Evolutionary conservation across 1,140 invertebrate genomes (phyloP).

Genomic region (Rhagoletis pomonella): DNA sequence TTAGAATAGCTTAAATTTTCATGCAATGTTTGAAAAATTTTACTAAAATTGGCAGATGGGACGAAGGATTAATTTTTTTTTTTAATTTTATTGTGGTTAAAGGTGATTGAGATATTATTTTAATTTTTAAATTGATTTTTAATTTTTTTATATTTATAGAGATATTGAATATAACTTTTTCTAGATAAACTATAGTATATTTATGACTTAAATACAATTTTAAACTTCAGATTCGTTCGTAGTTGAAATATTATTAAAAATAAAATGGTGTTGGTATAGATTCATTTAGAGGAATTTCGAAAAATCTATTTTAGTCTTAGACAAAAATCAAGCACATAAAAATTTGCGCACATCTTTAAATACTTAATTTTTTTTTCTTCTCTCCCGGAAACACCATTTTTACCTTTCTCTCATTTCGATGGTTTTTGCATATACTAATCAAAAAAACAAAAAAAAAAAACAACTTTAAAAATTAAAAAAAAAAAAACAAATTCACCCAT

Average conservation of each 20-base stretch:
- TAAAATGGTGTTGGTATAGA: conserved; percentile 19
- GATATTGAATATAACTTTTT: too few relatives aligned
- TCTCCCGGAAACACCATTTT: not conserved
- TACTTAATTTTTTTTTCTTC: not conserved
- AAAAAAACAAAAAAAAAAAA: not conserved
- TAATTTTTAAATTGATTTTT: too few relatives aligned
- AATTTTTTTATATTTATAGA: too few relatives aligned
- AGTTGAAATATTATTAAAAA: not conserved
- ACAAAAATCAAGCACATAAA: not conserved
- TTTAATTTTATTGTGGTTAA: not conserved
- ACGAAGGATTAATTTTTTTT: not conserved
- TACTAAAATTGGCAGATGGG: not conserved
- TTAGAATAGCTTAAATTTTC: not conserved
- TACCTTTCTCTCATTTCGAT: not conserved
- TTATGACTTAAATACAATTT: not conserved
- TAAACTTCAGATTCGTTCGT: too few relatives aligned
- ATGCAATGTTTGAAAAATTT: not conserved
- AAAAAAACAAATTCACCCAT: too few relatives aligned
- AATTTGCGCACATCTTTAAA: not conserved
- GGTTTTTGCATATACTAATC: conserved; percentile 4
- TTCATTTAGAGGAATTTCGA: conserved; percentile 9
- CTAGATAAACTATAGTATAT: too few relatives aligned
- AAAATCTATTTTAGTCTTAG: not conserved
- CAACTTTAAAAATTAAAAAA: too few relatives aligned
- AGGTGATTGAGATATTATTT: too few relatives aligned